phyloP scores from a whole-genome alignment of 2,113 vertebrate genomes.

The Copsychus sechellarum region DNA sequence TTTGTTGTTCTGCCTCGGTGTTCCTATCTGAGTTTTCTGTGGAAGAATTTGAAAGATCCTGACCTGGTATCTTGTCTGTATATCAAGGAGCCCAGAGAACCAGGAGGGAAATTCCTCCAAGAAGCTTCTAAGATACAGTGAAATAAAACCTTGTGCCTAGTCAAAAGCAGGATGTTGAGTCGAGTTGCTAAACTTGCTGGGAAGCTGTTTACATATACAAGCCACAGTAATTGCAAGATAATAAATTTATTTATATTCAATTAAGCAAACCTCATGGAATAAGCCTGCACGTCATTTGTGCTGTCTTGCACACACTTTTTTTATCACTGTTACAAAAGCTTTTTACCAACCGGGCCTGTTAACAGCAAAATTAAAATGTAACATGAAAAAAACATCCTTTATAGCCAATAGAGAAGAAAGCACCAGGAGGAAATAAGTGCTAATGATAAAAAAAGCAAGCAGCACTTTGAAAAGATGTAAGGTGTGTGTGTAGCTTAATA shows the following conservation, averaged over 20 bases:
- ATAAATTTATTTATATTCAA: conserved; percentile 29
- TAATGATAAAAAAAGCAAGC: background rate
- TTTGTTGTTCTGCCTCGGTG: background rate
- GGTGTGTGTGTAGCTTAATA: background rate
- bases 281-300: background rate
- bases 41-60: background rate
- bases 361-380: background rate
- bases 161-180: background rate
- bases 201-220: background rate
- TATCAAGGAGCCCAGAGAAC: background rate
- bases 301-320: background rate
- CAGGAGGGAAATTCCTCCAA: background rate
- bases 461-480: background rate
- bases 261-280: background rate
- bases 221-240: background rate
- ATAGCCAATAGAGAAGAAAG: background rate
- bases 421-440: background rate
- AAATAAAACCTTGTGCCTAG: background rate
- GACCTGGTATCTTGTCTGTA: background rate
- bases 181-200: background rate
- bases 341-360: background rate
- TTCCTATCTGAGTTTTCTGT: background rate
- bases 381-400: background rate
- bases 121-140: background rate
- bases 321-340: background rate